Conservation (phyloP, 1,140 invertebrate species). For the Solenopsis invicta region DNA sequence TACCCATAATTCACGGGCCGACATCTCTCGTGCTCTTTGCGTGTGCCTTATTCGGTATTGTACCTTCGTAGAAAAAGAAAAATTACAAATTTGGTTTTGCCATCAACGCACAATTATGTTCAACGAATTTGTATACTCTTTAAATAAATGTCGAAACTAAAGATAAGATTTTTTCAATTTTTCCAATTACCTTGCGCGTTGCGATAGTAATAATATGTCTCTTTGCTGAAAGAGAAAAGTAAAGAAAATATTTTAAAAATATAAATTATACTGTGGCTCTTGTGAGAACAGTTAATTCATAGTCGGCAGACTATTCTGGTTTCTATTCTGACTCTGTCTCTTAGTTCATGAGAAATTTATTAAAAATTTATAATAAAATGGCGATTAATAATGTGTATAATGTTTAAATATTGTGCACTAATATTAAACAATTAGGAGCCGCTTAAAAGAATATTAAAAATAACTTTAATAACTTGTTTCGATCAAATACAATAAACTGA, state of each 20-base stretch:
- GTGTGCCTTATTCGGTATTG: neutral
- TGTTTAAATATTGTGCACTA: too few relatives aligned
- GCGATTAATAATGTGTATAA: too few relatives aligned
- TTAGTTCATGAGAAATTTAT: neutral
- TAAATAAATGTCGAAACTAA: neutral
- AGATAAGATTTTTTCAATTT: neutral
- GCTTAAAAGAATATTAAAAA: too few relatives aligned
- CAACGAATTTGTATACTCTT: slow-evolving; percentile 18
- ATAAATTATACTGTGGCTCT: neutral
- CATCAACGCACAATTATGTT: neutral
- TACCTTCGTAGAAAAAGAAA: slow-evolving; percentile 28
- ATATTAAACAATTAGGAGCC: too few relatives aligned
- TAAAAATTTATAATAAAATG: neutral
- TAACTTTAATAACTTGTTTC: too few relatives aligned
- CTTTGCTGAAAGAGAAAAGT: neutral
- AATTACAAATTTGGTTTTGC: neutral
- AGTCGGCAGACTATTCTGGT: neutral
- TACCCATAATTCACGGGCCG: slow-evolving; percentile 35
- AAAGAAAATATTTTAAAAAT: neutral
- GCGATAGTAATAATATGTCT: neutral
- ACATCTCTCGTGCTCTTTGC: slow-evolving; percentile 36
- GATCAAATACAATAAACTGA: too few relatives aligned
- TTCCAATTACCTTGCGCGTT: neutral
- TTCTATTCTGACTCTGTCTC: neutral
- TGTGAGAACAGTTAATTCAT: neutral